phyloP scores from a whole-genome alignment of 2,888 invertebrate species.

The Oegoconia quadripuncta region DNA sequence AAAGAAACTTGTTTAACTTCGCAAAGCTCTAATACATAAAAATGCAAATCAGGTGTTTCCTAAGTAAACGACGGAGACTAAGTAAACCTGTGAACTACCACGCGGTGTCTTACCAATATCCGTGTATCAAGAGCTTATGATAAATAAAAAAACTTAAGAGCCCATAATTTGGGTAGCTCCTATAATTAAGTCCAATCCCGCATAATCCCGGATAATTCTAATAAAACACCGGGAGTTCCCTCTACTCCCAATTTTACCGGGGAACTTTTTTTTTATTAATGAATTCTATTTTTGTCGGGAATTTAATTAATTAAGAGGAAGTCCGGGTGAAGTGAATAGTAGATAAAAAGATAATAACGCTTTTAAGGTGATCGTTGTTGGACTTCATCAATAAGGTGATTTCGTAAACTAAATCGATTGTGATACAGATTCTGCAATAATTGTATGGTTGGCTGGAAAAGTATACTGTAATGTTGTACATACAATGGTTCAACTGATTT shows the following conservation, averaged over 20 bases:
- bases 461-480: no score
- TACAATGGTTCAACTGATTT: no score
- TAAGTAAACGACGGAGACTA: neutral
- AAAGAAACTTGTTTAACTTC: neutral
- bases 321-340: constrained; percentile 2
- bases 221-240: constrained; percentile 46
- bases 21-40: neutral
- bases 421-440: no score
- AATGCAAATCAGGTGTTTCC: neutral
- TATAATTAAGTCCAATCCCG: constrained; percentile 55
- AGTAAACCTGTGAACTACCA: neutral
- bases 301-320: constrained; percentile 48
- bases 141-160: constrained; percentile 23
- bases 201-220: constrained; percentile 59
- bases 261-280: constrained; percentile 53
- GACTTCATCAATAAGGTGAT: no score
- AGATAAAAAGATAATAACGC: constrained; percentile 1
- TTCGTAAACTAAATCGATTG: no score
- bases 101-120: neutral
- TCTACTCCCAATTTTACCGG: constrained; percentile 22
- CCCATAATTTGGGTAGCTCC: constrained; percentile 38
- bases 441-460: no score
- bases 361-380: no score
- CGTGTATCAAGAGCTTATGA: constrained; percentile 1
- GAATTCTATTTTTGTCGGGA: constrained; percentile 52